Percentiles rank a stretch among this genome's conserved stretches.
These are phyloP conservation scores for Psittacara wagleri DNA, from an alignment of 2,113 vertebrate species.

Conservation along the genomic window DNA sequence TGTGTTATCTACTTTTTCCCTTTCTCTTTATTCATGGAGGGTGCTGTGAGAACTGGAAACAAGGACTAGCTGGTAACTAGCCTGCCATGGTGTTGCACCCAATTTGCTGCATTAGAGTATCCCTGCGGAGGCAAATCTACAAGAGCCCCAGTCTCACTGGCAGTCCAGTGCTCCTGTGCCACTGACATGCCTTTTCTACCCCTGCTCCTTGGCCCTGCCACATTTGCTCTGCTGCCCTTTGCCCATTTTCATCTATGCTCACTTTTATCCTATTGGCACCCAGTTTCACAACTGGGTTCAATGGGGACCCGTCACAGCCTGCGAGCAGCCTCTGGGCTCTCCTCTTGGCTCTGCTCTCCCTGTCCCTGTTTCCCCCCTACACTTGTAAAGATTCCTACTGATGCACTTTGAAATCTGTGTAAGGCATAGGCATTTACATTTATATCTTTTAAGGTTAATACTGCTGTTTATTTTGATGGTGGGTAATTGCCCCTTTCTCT, in stretches of 20 bases:
- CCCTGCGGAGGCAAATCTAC: not conserved
- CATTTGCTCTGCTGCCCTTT: not conserved
- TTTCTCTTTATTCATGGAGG: not conserved
- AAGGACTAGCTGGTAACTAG: not conserved
- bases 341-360: not conserved
- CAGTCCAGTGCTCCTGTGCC: not conserved
- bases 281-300: rapidly evolving
- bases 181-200: rapidly evolving
- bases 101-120: rapidly evolving
- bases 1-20: not conserved
- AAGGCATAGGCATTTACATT: not conserved
- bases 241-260: not conserved
- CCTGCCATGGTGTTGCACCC: rapidly evolving
- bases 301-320: not conserved
- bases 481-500: not conserved
- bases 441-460: not conserved
- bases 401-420: not conserved
- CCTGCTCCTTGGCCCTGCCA: not conserved
- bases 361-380: not conserved
- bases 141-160: not conserved
- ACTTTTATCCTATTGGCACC: not conserved
- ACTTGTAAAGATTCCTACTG: not conserved
- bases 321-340: not conserved
- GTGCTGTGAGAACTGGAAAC: not conserved
- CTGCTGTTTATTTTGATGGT: not conserved